Base-by-base conservation (phyloP, 2,113 vertebrate genomes). In the Phasianus colchicus region DNA sequence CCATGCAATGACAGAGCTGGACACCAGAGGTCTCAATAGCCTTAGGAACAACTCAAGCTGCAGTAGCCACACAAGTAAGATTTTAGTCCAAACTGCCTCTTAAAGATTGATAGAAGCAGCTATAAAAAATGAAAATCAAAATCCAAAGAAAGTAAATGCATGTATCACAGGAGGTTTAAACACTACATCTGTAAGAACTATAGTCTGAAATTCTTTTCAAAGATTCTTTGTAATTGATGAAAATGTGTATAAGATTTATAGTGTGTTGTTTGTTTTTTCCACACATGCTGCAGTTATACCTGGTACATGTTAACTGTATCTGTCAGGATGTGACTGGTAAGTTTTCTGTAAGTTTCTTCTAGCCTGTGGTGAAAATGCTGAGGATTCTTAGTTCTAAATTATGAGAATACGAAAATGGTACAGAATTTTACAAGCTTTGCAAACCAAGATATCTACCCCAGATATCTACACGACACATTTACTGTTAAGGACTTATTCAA, bases 21-120 rank as follows among this genome's bases (percentile, higher is more conserved):
- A 90, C 97, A 77, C 96, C 96, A 98, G 98, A 96, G 97, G 98
- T 97, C 98, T 89, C 97, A 96, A 66, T 14, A 0, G 19, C 83
- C 86, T 91, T 47, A 89, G 73, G 40, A 95, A 92, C 83, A 32
- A n/a, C 64, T 88, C 16, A 1, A 18, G 21, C 54, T 20, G 14
- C 48, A 21, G 38, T 13, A 16, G 20, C 48, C 60, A 66, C 22
- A 14, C 11, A 42, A 48, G 2, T 1, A 6, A 69, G 30, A 45
- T 70, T 57, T 69, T 20, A 79, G 25, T 47, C 34, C 50, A 64
- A 32, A 83, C 32, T 54, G 25, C 16, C 36, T 75, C 64, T 64
- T 25, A 32, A 43, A 65, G 40, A 43, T 6, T 57, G 57, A 24
- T 4, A 69, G 47, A 60, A 90, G 15, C 34, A 71, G 30, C 42